These are phyloP conservation scores for Phaonia tiefii DNA, from an alignment of 2,888 invertebrate species.

Conservation along the genomic window DNA sequence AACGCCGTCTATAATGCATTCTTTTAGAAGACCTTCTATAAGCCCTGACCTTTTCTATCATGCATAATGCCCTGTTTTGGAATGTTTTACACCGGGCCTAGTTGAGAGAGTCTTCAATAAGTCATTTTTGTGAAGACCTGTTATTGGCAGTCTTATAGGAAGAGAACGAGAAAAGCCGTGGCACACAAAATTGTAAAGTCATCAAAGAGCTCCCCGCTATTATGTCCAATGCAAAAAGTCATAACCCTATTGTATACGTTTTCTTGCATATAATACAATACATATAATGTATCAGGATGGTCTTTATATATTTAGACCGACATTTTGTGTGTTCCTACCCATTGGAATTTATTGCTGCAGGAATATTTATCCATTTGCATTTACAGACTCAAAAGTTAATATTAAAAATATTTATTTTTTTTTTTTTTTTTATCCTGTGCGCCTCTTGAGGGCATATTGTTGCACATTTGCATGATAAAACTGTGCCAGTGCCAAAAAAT, in stretches of 20 bases:
- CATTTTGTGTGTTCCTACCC: constrained; percentile 23
- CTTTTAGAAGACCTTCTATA: too few relatives aligned
- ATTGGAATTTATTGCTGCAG: constrained; percentile 50
- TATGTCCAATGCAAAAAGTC: neutral
- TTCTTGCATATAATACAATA: neutral
- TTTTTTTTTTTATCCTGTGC: constrained; percentile 3
- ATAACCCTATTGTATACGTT: neutral
- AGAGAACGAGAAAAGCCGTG: too few relatives aligned
- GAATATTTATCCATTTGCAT: constrained; percentile 54
- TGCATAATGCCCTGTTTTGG: too few relatives aligned
- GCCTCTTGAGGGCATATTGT: constrained; percentile 29
- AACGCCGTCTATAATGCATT: too few relatives aligned
- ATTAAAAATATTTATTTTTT: constrained; percentile 49
- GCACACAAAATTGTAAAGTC: too few relatives aligned
- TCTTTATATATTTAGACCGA: constrained; percentile 44
- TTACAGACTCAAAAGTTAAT: constrained; percentile 60
- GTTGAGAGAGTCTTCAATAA: too few relatives aligned
- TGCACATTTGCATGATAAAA: constrained; percentile 38
- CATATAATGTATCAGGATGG: constrained; percentile 9
- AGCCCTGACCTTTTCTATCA: too few relatives aligned
- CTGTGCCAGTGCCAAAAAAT: constrained; percentile 8
- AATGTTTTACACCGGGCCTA: too few relatives aligned
- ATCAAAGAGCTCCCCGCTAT: too few relatives aligned
- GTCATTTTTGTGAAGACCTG: too few relatives aligned
- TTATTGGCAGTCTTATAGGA: too few relatives aligned